Evolutionary conservation across 1,140 invertebrate species (phyloP).

Genomic region (Ladona fulva): DNA sequence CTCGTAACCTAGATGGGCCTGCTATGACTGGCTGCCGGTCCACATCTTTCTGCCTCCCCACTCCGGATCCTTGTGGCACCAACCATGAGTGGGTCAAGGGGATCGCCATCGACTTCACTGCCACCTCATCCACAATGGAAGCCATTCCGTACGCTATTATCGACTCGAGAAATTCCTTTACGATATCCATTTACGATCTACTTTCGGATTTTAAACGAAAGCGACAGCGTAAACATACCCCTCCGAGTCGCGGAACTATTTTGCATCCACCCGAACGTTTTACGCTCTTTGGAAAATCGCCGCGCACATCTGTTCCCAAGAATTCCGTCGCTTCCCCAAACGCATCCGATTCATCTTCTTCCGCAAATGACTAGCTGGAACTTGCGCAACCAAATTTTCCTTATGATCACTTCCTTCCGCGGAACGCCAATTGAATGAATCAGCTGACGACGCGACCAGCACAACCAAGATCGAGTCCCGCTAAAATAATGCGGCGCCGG

Average conservation of each 20-base stretch:
- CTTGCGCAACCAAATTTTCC: neutral
- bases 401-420: neutral
- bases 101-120: neutral
- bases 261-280: too few species aligned
- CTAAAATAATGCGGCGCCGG: too few species aligned
- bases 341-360: neutral
- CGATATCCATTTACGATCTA: neutral
- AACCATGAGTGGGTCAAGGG: neutral
- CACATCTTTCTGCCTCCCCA: neutral
- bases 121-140: neutral
- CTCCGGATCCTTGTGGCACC: neutral
- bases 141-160: neutral
- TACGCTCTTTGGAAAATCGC: too few species aligned
- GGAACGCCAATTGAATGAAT: neutral
- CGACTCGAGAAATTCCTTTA: neutral
- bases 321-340: too few species aligned
- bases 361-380: neutral
- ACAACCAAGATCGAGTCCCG: too few species aligned
- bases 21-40: neutral
- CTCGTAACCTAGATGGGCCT: neutral
- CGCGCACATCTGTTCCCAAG: neutral
- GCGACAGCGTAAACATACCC: neutral
- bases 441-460: neutral
- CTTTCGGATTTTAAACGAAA: neutral
- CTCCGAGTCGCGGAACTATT: too few species aligned